Evolutionary conservation across 2,797 vertebrate species (phyloP).

Genomic region (Darevskia nairensis): DNA sequence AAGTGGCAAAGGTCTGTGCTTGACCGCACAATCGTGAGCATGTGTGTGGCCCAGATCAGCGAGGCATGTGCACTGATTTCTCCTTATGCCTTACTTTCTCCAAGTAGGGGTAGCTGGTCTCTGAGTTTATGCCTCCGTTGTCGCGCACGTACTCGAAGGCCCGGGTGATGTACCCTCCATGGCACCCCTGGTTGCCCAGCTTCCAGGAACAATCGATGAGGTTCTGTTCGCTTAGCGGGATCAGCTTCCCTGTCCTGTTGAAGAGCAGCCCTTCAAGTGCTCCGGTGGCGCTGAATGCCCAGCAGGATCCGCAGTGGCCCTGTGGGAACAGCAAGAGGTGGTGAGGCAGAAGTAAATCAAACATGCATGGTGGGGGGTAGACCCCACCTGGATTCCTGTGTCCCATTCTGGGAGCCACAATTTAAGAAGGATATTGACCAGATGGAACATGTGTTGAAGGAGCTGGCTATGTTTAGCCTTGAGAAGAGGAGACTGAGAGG

Average conservation of each 20-base stretch:
- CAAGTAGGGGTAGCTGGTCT: conserved; percentile 40
- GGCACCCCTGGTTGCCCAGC: conserved; percentile 57
- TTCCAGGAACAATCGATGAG: conserved; percentile 57
- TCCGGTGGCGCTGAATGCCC: conserved; percentile 88
- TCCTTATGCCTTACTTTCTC: not conserved
- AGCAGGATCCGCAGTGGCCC: conserved; percentile 87
- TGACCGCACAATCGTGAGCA: no score
- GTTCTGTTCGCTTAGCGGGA: conserved; percentile 67
- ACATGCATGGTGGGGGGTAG: no score
- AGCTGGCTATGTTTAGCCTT: no score
- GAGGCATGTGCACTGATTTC: no score
- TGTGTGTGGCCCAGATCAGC: no score
- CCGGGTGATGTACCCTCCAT: rapidly evolving
- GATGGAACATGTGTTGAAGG: no score
- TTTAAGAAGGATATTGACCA: no score
- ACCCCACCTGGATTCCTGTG: no score
- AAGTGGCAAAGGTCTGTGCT: no score
- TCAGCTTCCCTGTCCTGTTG: conserved; percentile 77
- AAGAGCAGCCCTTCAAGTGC: conserved; percentile 86
- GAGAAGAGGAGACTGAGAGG: no score
- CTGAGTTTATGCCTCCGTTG: conserved; percentile 50
- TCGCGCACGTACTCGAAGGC: conserved; percentile 49
- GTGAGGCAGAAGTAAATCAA: no score
- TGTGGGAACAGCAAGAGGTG: conserved; percentile 37
- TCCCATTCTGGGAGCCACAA: no score